Base-by-base conservation (phyloP, 2,888 invertebrate genomes). In the Epinotia brunnichana region DNA sequence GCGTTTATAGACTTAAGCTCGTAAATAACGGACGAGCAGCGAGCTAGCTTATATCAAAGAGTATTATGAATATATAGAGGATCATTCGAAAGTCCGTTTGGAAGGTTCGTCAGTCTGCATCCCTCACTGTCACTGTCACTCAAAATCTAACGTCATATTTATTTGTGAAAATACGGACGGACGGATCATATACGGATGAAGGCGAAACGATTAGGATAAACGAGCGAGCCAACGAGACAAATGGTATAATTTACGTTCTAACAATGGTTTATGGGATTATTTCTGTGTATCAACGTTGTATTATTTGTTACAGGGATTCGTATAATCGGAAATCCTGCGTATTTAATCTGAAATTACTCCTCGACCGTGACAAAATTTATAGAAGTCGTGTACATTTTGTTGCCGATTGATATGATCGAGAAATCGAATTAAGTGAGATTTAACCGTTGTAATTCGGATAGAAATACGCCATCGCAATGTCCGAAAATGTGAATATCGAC, bases 401-500 rank as follows among this genome's bases (percentile, higher is more conserved):
- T 56, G n/a, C 44, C 24, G 19, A 39, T 48, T 57, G 9, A 19
- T 69, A 29, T 61, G 39, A 53, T 13, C 0, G 17, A 39, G 19
- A 59, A 53, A 60, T n/a, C 39, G 19, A 17, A 1, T 41, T 39
- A n/a, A 13, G 11, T 51, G 3, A 35, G 2, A 35, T 48, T 53
- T 35, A 9, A 9, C 9, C 10, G 24, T 1, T 44, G 13, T 29
- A 19, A 24, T 11, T 3, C 10, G 29, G 5, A 15, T 69, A 41
- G 7, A 54, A 15, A 60, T 41, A 19, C 48, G 29, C 41, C 64
- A 29, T 48, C 51, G 87, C 78, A 76, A 94, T 94, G 93, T 85
- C 91, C 70, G 93, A 93, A 79, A 90, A 88, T 75, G 90, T 94
- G 41, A 91, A 90, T 76, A 90, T 94, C 73, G 93, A 94, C 80